These are phyloP conservation scores for Noctua fimbriata DNA, from an alignment of 2,888 invertebrate species.

Conservation along the genomic window DNA sequence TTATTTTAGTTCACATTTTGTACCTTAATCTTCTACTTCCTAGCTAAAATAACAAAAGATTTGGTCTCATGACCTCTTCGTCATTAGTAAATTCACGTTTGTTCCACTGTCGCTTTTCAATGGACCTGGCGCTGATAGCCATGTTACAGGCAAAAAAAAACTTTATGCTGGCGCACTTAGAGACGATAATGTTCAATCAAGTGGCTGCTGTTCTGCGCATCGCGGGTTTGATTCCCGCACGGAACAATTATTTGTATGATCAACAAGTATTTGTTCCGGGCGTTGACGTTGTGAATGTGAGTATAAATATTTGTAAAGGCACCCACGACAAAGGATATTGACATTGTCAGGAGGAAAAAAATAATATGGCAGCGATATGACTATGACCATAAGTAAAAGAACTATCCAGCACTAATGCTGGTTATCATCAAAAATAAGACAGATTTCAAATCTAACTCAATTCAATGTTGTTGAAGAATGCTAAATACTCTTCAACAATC, in stretches of 20 bases:
- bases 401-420: not conserved
- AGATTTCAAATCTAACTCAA: not conserved
- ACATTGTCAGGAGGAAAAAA: not conserved
- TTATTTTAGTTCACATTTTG: not conserved
- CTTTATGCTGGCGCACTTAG: not conserved
- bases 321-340: not conserved
- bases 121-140: not conserved
- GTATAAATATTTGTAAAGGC: not conserved
- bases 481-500: too few relatives aligned
- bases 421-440: not conserved
- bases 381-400: not conserved
- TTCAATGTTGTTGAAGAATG: not conserved
- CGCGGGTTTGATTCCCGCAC: not conserved
- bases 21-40: not conserved
- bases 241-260: not conserved
- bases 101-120: conserved; percentile 21
- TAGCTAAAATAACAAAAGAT: conserved; percentile 14
- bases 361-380: not conserved
- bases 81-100: conserved; percentile 22
- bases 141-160: not conserved
- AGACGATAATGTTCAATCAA: not conserved
- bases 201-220: not conserved
- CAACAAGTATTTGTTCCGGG: not conserved
- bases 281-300: not conserved
- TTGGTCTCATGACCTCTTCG: not conserved